Evolutionary conservation across 2,113 vertebrate species (phyloP).

Genomic region (Acrocephalus arundinaceus): DNA sequence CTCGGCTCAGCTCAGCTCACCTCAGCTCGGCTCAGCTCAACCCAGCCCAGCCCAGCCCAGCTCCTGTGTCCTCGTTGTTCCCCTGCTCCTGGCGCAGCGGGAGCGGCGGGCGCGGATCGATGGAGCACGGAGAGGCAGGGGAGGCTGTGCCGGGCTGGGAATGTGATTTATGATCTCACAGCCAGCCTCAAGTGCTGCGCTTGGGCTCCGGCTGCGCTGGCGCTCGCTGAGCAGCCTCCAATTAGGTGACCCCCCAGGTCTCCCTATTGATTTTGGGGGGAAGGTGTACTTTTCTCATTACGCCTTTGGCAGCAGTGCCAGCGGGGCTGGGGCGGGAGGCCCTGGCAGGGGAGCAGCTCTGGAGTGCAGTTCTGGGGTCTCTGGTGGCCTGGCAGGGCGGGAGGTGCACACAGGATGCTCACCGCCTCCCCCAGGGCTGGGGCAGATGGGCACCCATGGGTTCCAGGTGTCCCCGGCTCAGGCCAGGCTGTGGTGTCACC

Average conservation of each 20-base stretch:
- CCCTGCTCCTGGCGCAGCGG: background rate
- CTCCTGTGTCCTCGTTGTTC: background rate
- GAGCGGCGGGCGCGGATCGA: background rate
- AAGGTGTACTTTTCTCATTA: background rate
- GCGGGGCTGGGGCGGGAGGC: background rate
- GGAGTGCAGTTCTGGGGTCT: background rate
- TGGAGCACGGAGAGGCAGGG: background rate
- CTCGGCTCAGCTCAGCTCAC: fast-evolving
- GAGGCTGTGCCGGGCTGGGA: background rate
- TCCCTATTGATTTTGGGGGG: background rate
- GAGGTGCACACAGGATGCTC: background rate
- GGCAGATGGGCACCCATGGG: fast-evolving
- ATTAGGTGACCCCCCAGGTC: slow-evolving; percentile 25
- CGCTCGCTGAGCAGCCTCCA: background rate
- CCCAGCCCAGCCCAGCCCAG: background rate
- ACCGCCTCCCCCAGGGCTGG: background rate
- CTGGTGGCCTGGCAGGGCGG: background rate
- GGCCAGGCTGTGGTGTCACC: background rate
- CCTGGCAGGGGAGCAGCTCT: background rate
- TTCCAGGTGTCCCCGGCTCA: too few species aligned
- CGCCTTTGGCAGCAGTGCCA: fast-evolving
- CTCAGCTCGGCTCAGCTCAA: fast-evolving
- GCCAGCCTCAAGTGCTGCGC: background rate
- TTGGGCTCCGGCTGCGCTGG: background rate
- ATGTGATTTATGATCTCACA: background rate